Evolutionary conservation across 2,113 vertebrate species (phyloP).

Genomic region (Phalacrocorax aristotelis): DNA sequence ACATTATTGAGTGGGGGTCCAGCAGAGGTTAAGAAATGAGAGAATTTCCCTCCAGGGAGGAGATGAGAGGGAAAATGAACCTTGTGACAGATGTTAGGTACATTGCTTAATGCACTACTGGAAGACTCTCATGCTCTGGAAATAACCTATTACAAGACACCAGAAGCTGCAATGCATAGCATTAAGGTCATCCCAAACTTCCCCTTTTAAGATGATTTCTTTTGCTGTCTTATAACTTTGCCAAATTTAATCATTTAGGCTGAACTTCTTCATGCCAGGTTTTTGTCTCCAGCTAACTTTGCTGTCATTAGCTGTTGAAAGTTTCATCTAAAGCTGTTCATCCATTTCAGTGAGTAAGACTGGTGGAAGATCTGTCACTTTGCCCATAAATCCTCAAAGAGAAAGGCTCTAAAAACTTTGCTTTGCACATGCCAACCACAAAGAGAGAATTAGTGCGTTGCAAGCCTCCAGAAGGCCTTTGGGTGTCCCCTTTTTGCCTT

Average conservation of each 20-base stretch:
- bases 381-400: background rate
- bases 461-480: background rate
- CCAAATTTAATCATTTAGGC: conserved; percentile 10
- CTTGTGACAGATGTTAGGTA: conserved; percentile 41
- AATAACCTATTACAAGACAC: conserved; percentile 9
- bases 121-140: conserved; percentile 47
- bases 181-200: background rate
- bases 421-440: background rate
- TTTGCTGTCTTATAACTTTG: background rate
- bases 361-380: background rate
- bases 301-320: background rate
- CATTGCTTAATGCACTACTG: conserved; percentile 44
- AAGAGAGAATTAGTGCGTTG: background rate
- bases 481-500: background rate
- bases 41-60: conserved; percentile 39
- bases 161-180: background rate
- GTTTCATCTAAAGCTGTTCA: background rate
- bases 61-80: conserved; percentile 48
- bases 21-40: conserved; percentile 43
- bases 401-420: background rate
- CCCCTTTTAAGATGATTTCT: conserved; percentile 5
- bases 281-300: background rate
- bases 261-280: background rate
- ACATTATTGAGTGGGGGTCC: conserved; percentile 22
- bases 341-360: background rate